Evolutionary conservation across 2,888 invertebrate genomes (phyloP).

Genomic region (Habroteleia sp.): DNA sequence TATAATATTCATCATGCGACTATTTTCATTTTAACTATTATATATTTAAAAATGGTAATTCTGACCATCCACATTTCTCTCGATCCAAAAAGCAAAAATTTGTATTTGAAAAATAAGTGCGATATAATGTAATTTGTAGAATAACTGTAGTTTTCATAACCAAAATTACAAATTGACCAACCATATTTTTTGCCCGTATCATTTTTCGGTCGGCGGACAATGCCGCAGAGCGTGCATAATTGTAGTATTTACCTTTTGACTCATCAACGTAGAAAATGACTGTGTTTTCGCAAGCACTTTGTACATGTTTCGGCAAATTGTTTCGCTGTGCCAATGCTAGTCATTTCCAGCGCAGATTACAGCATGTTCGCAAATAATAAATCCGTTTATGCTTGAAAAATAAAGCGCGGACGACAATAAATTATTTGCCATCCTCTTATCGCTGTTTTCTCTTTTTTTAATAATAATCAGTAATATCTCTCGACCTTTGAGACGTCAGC

Average conservation of each 20-base stretch:
- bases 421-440: neutral
- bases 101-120: conserved; percentile 23
- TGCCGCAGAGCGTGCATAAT: conserved; percentile 46
- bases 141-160: conserved; percentile 44
- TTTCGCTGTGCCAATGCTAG: conserved; percentile 23
- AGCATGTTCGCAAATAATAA: neutral
- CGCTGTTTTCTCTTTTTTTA: neutral
- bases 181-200: conserved; percentile 30
- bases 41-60: no score
- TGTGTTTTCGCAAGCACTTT: conserved; percentile 19
- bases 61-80: no score
- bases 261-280: conserved; percentile 23
- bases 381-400: no score
- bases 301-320: conserved; percentile 28
- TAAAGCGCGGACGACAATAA: no score
- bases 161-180: conserved; percentile 39
- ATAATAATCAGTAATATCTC: neutral
- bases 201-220: conserved; percentile 27
- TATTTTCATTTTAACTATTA: no score
- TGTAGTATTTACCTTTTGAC: conserved; percentile 42
- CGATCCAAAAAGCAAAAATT: conserved; percentile 1
- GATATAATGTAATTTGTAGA: conserved; percentile 22
- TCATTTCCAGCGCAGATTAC: neutral
- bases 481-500: conserved; percentile 5
- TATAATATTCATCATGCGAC: no score